Percentiles rank a stretch among this genome's conserved stretches.
Conservation (phyloP, 2,113 vertebrate genomes). For the Lamprologus ornatipinnis region DNA sequence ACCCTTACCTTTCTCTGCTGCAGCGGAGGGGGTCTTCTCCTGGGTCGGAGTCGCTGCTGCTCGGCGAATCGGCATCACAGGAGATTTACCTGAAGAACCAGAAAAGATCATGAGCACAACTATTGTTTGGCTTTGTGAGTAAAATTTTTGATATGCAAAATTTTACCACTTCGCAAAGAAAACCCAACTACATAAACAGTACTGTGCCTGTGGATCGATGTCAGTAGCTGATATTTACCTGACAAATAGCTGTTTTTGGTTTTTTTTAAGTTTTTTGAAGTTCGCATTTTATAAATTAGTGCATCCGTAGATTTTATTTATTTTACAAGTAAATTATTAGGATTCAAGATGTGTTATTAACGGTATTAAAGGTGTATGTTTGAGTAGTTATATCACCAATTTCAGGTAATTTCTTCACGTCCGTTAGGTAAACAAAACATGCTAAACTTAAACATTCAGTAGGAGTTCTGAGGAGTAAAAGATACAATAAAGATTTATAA, state of each 20-base stretch:
- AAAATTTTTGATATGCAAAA: neutral
- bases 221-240: neutral
- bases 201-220: neutral
- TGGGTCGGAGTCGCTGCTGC: conserved; percentile 79
- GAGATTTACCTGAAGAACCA: neutral
- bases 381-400: neutral
- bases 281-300: neutral
- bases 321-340: neutral
- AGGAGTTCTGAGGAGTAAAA: neutral
- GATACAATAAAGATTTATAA: neutral
- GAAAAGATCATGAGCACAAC: neutral
- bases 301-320: neutral
- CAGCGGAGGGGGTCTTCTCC: conserved; percentile 82
- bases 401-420: neutral
- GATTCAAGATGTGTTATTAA: neutral
- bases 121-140: neutral
- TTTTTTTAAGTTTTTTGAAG: neutral
- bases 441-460: neutral
- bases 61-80: conserved; percentile 90
- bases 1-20: conserved; percentile 75
- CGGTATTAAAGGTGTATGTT: neutral
- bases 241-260: neutral
- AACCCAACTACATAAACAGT: rapidly evolving
- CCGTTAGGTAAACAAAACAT: neutral
- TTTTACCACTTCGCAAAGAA: neutral